A percentile compares a stretch with the other conserved stretches of the same genome.
These are phyloP conservation scores for Hirtodrosophila cameraria DNA, from an alignment of 2,888 invertebrate genomes.

Conservation along the genomic window DNA sequence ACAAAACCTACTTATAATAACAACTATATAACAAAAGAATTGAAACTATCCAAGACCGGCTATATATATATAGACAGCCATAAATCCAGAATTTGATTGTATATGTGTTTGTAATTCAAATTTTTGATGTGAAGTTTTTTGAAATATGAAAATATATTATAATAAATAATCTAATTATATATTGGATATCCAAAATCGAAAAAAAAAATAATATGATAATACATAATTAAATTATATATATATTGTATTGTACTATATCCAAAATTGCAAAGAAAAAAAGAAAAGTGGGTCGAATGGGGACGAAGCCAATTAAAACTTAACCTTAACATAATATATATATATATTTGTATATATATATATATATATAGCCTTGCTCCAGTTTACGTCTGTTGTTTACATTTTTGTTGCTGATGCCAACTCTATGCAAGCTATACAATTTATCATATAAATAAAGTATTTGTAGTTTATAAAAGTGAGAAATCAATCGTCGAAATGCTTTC, in stretches of 20 bases:
- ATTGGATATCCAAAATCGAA: no score
- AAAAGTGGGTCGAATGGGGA: no score
- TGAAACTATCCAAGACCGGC: no score
- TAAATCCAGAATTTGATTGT: slow-evolving; percentile 3
- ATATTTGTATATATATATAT: slow-evolving; percentile 8
- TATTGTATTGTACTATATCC: slow-evolving; percentile 12
- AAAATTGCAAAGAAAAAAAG: slow-evolving; percentile 11
- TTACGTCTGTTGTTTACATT: slow-evolving; percentile 29
- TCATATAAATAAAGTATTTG: slow-evolving; percentile 73
- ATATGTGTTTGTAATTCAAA: slow-evolving; percentile 6
- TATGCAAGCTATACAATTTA: slow-evolving; percentile 64
- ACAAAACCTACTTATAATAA: slow-evolving; percentile 16
- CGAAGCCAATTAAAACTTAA: slow-evolving; percentile 43
- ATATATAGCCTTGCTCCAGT: slow-evolving; percentile 40
- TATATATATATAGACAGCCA: slow-evolving; percentile 14
- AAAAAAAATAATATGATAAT: slow-evolving; percentile 6
- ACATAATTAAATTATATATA: slow-evolving; percentile 8
- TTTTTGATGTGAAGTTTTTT: no score
- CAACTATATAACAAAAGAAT: background rate
- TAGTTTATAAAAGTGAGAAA: slow-evolving; percentile 59
- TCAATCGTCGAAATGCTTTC: no score
- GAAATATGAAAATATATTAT: background rate
- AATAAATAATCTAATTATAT: slow-evolving; percentile 15
- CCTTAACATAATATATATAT: slow-evolving; percentile 28
- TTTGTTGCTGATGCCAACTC: slow-evolving; percentile 41